Base-by-base conservation (phyloP, 2,888 invertebrate genomes). In the Pyrocoelia pectoralis region DNA sequence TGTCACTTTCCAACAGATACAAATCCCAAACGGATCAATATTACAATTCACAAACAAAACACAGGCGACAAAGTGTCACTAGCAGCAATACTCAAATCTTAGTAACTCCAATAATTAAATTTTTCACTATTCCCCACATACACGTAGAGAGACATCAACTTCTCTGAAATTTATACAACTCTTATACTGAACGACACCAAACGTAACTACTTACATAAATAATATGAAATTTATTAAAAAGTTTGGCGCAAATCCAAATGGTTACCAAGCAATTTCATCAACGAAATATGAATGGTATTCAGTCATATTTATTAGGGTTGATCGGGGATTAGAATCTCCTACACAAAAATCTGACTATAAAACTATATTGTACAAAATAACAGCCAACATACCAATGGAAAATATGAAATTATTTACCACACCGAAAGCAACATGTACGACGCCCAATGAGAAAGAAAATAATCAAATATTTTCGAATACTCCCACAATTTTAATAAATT, bases 41-140 rank as follows among this genome's bases (percentile, higher is more conserved):
- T 12, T 17, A 38, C 1, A 19, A 28, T 40, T 48, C 57, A 53
- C 57, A 29, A 54, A 38, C 49, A 49, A 63, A 53, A 58, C 62
- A 57, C 46, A 54, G 56, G 48, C 48, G 54, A 57, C 62, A 33
- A 63, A 54, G 54, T 63, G 57, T 59, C 29, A 59, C 59, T 62
- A 24, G 56, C 19, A n/a, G 41, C 56, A 51, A 53, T 48, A 62
- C 46, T 62, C 53, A 62, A 62, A 62, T 62, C 49, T 52, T 18
- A 46, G 56, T 62, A 57, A 63, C 53, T 15, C 46, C 58, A 58
- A n/a, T n/a, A n/a, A 63, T 58, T 54, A 58, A 52, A 54, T 54
- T 57, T 61, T 61, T 61, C n/a, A 33, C 46, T 18, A 51, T 41
- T 49, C 57, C 57, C 62, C 62, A 54, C 62, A 50, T 53, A 18